Evolutionary conservation across 2,888 invertebrate species (phyloP), one percentile per base, ranked within the genome.

Genomic region (Andricus curvator): DNA sequence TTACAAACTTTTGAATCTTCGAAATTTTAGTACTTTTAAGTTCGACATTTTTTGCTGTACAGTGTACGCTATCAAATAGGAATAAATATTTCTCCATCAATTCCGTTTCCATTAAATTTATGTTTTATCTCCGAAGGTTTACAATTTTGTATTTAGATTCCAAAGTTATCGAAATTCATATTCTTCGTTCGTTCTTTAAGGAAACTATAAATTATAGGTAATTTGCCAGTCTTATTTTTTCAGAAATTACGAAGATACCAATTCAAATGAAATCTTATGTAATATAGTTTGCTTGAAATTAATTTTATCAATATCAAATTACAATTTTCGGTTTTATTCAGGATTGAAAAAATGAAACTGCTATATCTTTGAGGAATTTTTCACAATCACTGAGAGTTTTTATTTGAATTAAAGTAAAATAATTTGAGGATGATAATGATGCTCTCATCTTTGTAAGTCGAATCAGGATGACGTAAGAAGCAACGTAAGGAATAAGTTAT

Each of bases 401-500:
- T 11, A 22, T 60, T 60, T 4, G 13, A 22, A 22, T n/a, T 60
- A 22, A 22, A 22, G 4, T 60, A 60, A 22, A 22, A 60, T 22
- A 11, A 60, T 22, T 60, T 22, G 22, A 60, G 22, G 22, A 60
- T n/a, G 20, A 11, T 56, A n/a, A 60, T 60, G 22, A 22, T 60
- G 22, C 22, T 60, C 51, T 74, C 74, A 74, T 74, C 74, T 56
- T 74, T 56, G 51, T 60, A 56, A 33, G 74, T 74, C 56, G 33
- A 74, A 74, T 74, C 20, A 60, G 33, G 37, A 56, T 74, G 74
- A 74, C 56, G 74, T 60, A 74, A 74, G 56, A 74, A 37, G 33
- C 33, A 74, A 13, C 56, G 25, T 56, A 33, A 74, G 74, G 74
- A 74, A 74, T 74, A 74, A 60, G 74, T 74, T 74, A 74, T 74